Conservation (phyloP, 2,113 vertebrate genomes). For the Craseonycteris thonglongyai region DNA sequence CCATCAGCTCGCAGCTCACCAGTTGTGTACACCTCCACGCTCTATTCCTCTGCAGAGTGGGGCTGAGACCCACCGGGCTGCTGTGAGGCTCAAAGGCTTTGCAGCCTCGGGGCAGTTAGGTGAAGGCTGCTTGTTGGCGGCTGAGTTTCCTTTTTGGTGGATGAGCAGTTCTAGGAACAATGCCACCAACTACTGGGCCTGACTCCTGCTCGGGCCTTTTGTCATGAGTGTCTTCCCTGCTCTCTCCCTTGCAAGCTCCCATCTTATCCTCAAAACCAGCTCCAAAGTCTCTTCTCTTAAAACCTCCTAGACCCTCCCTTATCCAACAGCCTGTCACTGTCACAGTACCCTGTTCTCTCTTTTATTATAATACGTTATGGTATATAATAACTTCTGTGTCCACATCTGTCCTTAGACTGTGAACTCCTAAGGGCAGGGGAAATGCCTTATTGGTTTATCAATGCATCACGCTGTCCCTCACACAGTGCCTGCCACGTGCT, state of each 20-base stretch:
- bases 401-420: not conserved
- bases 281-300: not conserved
- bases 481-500: not conserved
- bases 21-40: not conserved
- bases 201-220: not conserved
- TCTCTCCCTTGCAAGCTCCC: not conserved
- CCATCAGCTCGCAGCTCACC: not conserved
- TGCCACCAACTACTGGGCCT: accelerated
- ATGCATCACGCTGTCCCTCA: not conserved
- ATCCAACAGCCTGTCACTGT: not conserved
- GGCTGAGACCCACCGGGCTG: not conserved
- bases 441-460: not conserved
- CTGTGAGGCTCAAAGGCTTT: not conserved
- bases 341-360: not conserved
- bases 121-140: not conserved
- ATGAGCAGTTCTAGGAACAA: not conserved
- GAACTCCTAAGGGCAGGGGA: not conserved
- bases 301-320: not conserved
- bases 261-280: not conserved
- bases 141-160: not conserved
- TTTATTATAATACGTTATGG: not conserved
- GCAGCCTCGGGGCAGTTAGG: not conserved
- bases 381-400: not conserved
- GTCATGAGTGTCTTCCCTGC: not conserved
- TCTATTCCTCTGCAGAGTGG: not conserved